phyloP scores from a whole-genome alignment of 2,113 vertebrate genomes.

The Neogale vison region DNA sequence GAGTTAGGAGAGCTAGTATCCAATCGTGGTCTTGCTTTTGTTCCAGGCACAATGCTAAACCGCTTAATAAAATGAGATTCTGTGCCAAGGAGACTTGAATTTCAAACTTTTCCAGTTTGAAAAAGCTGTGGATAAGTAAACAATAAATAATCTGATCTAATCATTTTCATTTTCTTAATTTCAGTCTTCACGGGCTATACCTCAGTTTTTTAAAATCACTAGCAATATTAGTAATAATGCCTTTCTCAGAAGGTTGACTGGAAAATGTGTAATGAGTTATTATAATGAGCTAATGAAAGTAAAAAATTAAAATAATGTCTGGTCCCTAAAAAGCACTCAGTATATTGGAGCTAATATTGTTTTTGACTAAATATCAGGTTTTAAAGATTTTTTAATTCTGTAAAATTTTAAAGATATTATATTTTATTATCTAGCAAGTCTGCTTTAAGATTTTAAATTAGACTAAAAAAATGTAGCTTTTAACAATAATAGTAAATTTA shows the following conservation, averaged over 20 bases:
- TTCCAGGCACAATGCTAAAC: neutral
- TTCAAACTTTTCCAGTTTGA: neutral
- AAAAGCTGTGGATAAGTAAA: neutral
- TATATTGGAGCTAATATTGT: neutral
- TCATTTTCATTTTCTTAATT: neutral
- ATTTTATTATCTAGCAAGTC: neutral
- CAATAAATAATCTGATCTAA: neutral
- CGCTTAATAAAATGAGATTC: neutral
- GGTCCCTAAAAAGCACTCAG: neutral
- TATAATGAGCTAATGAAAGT: neutral
- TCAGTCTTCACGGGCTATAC: neutral
- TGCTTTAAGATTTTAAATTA: neutral
- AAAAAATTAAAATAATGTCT: neutral
- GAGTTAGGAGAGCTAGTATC: neutral
- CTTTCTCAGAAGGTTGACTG: neutral
- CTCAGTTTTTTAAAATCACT: neutral
- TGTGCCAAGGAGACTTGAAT: neutral
- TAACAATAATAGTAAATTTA: neutral
- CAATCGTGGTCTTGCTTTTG: neutral
- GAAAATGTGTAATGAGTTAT: neutral
- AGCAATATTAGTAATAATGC: neutral
- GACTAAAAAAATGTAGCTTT: neutral
- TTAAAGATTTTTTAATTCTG: neutral
- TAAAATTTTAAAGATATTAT: neutral
- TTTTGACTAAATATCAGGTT: neutral